Evolutionary conservation across 2,113 vertebrate genomes (phyloP).

Genomic region (Parotia lawesii): DNA sequence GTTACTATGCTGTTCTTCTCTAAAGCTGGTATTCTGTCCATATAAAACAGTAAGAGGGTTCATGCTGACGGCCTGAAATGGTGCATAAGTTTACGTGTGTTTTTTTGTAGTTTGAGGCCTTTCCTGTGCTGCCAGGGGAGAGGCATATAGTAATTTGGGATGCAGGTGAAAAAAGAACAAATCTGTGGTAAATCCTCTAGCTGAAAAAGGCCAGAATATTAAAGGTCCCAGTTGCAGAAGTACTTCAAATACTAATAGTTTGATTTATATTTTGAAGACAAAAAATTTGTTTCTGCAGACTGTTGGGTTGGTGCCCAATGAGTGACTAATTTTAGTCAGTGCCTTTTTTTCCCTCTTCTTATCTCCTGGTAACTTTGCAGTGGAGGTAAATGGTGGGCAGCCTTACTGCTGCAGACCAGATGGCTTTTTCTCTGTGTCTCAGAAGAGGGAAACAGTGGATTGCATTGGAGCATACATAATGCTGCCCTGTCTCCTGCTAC

Average conservation of each 20-base stretch:
- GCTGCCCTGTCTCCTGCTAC: background rate
- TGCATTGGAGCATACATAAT: background rate
- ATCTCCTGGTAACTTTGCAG: conserved; percentile 22
- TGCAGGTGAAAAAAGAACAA: background rate
- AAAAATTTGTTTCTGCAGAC: background rate
- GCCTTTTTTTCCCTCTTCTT: background rate
- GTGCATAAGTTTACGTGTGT: accelerated
- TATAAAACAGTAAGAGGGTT: background rate
- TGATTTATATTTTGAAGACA: background rate
- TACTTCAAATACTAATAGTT: background rate
- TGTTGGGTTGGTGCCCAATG: background rate
- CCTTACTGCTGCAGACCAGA: background rate
- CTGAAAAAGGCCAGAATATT: background rate
- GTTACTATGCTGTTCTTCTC: background rate
- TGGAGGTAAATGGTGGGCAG: background rate
- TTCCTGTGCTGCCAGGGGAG: background rate
- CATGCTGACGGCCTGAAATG: background rate
- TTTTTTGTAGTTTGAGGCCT: background rate
- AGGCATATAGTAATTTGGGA: background rate
- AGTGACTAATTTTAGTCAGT: background rate
- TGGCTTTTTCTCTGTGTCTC: background rate
- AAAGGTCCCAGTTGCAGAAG: background rate
- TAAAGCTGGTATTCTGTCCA: background rate
- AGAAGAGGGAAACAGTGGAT: background rate
- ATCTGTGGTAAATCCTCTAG: background rate